phyloP scores from a whole-genome alignment of 2,888 invertebrate species.

The Proisotoma minuta region DNA sequence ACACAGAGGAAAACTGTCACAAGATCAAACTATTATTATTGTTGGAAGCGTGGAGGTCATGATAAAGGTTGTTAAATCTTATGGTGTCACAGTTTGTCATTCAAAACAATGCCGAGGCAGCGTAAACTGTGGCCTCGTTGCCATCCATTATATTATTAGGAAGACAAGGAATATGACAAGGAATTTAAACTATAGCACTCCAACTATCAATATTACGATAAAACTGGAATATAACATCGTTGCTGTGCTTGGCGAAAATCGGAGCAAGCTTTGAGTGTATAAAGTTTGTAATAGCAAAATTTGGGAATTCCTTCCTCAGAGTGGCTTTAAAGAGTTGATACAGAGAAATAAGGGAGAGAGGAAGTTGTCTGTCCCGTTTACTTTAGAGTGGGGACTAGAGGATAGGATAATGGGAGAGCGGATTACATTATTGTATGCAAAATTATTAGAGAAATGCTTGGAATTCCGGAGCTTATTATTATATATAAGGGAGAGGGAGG shows the following conservation, averaged over 20 bases:
- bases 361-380: not conserved
- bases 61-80: not conserved
- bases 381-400: not conserved
- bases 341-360: not conserved
- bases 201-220: conserved; percentile 9
- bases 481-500: conserved; percentile 28
- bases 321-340: not conserved
- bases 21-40: too few species aligned
- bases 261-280: not conserved
- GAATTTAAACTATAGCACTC: conserved; percentile 15
- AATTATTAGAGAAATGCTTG: conserved; percentile 45
- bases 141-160: not conserved
- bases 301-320: conserved; percentile 9
- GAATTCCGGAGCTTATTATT: conserved; percentile 46
- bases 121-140: too few species aligned
- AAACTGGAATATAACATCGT: not conserved
- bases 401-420: conserved; percentile 14
- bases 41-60: too few species aligned
- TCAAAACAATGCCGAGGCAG: conserved; percentile 4
- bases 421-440: conserved; percentile 42
- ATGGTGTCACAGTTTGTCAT: conserved; percentile 3
- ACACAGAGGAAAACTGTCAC: too few species aligned
- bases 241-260: not conserved
- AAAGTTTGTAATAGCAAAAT: conserved; percentile 12
- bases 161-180: not conserved